Evolutionary conservation across 1,140 invertebrate genomes (phyloP), one percentile per base, ranked within the genome.

Genomic region (Apis cerana): DNA sequence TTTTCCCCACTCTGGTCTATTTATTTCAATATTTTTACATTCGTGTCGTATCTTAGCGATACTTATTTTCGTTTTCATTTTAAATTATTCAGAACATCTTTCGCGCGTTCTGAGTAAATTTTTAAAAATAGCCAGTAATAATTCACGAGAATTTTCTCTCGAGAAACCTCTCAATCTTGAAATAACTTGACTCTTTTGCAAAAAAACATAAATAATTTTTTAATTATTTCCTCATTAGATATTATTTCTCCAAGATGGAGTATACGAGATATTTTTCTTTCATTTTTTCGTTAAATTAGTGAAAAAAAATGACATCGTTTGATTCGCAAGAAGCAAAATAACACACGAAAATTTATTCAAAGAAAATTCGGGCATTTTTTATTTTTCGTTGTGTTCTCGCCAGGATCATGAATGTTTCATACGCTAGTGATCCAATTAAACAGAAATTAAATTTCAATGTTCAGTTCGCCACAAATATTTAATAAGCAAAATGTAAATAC

Each of bases 31-130:
- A 67, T 80, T 86, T 85, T 65, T 23, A 23, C 52, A 15, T 62
- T 70, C 67, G 75, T 72, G 67, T 52, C 50, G 80, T 83, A 33
- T 83, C 75, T 86, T 80, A 80, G 58, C 80, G 67, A 82, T 56
- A 52, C n/a, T 21, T 48, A 0, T n/a, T 70, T 54, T 27, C 59
- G 62, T 68, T 59, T 48, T 23, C 21, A 7, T 15, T 43, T 74
- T 65, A 61, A 72, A 75, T 81, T 81, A 88, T 88, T 84, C 77
- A 88, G 75, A 81, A 77, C 61, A 56, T 43, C 67, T n/a, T 17
- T 48, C 33, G 62, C 43, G 33, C 21, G 58, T n/a, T 59, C 52
- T 52, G 50, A 43, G 33, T 69, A 83, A 58, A 65, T 74, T 68
- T 80, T 12, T 8, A 33, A 27, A 59, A 78, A 50, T 21, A 11